phyloP scores from a whole-genome alignment of 2,113 vertebrate genomes.

The Colistium nudipinnis region DNA sequence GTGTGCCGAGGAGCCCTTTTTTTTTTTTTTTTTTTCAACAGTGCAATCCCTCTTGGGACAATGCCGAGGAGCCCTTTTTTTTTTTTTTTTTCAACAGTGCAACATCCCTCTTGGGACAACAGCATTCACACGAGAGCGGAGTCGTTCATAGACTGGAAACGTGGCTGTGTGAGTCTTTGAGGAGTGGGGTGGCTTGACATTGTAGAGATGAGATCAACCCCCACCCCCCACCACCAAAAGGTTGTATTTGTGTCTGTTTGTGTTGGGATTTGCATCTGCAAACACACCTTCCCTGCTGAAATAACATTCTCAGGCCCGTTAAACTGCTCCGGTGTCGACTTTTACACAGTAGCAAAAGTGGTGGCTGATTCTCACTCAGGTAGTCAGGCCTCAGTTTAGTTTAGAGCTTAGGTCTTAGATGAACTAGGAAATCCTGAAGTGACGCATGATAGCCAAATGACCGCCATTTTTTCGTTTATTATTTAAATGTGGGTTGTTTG shows the following conservation, averaged over 20 bases:
- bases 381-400: conserved; percentile 1
- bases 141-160: neutral
- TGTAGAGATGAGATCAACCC: conserved; percentile 12
- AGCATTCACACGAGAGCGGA: neutral
- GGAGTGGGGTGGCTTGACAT: neutral
- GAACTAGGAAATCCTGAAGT: conserved; percentile 4
- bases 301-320: conserved; percentile 71
- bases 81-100: conserved; percentile 31
- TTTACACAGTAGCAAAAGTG: conserved; percentile 73
- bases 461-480: too few species aligned
- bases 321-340: conserved; percentile 59
- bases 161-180: too few species aligned
- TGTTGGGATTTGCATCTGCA: conserved; percentile 67
- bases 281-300: conserved; percentile 74
- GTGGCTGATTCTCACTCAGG: conserved; percentile 52
- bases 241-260: conserved; percentile 58
- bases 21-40: conserved; percentile 17
- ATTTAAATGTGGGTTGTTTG: too few species aligned
- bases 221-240: conserved; percentile 64
- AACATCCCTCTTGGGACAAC: conserved; percentile 33
- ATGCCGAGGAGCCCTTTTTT: neutral
- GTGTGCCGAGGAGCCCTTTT: neutral
- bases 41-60: conserved; percentile 39
- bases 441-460: neutral
- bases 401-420: neutral